Percentiles rank a stretch among this genome's conserved stretches.
Conservation (phyloP, 2,888 invertebrate species). For the Plagodis pulveraria region DNA sequence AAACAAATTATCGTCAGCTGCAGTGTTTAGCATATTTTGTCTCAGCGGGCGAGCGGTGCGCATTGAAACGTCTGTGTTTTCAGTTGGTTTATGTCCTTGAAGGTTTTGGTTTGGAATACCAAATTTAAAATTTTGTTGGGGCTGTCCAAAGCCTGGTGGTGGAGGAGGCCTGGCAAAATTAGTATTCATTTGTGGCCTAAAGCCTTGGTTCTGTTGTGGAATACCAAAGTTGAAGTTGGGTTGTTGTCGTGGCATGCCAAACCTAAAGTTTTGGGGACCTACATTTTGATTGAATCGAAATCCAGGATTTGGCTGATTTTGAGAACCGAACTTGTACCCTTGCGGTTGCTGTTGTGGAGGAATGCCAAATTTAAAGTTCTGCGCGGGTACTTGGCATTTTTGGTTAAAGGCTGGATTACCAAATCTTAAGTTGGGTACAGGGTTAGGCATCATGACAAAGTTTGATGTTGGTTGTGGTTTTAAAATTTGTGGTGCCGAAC, state of each 20-base stretch:
- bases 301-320: background rate
- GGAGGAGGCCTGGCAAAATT: too few species aligned
- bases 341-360: background rate
- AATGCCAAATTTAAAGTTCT: background rate
- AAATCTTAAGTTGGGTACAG: background rate
- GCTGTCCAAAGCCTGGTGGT: background rate
- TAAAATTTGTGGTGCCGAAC: background rate
- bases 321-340: background rate
- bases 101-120: too few species aligned
- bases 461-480: background rate
- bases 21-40: too few species aligned
- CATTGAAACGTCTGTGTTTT: too few species aligned
- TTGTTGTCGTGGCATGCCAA: background rate
- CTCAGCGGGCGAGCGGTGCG: too few species aligned
- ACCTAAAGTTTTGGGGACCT: background rate
- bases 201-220: background rate
- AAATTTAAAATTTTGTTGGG: too few species aligned
- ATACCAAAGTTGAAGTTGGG: background rate
- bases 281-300: background rate
- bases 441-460: background rate
- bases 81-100: too few species aligned
- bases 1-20: too few species aligned
- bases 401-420: background rate
- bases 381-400: background rate
- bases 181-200: too few species aligned